These are phyloP conservation scores for Trissolcus basalis DNA, from an alignment of 1,140 invertebrate genomes.

Conservation along the genomic window DNA sequence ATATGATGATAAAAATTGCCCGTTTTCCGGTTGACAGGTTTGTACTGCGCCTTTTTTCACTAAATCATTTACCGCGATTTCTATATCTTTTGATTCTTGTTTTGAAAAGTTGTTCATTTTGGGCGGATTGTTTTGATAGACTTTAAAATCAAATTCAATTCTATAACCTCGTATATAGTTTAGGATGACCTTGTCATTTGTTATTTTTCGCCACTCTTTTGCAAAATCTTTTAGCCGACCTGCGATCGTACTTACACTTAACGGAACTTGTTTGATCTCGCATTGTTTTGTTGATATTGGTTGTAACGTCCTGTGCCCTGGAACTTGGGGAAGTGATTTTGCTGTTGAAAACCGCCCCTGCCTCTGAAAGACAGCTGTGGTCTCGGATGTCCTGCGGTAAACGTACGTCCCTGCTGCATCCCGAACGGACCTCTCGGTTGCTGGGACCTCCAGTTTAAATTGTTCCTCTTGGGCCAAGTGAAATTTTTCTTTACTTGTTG, in stretches of 20 bases:
- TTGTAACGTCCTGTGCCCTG: not conserved
- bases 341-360: not conserved
- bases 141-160: conserved; percentile 14
- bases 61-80: conserved; percentile 7
- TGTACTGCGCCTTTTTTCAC: conserved; percentile 10
- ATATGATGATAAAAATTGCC: conserved; percentile 33
- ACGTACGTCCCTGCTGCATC: conserved; percentile 8
- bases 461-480: not conserved
- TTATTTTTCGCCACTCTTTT: conserved; percentile 35
- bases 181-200: conserved; percentile 33
- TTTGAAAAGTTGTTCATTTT: conserved; percentile 14
- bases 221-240: conserved; percentile 37
- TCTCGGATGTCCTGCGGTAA: conserved; percentile 23
- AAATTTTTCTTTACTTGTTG: conserved; percentile 3
- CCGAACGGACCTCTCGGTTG: conserved; percentile 6
- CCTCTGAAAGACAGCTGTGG: conserved; percentile 9
- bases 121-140: conserved; percentile 5
- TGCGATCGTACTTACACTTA: conserved; percentile 34
- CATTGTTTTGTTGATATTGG: conserved; percentile 5
- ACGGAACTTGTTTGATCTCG: conserved; percentile 5
- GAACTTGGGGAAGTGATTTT: too few species aligned
- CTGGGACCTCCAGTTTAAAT: conserved; percentile 33
- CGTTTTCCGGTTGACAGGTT: not conserved
- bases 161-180: conserved; percentile 39
- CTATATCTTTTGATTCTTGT: conserved; percentile 6